Evolutionary conservation across 2,888 invertebrate species (phyloP).

Genomic region (Agrilus biguttatus): DNA sequence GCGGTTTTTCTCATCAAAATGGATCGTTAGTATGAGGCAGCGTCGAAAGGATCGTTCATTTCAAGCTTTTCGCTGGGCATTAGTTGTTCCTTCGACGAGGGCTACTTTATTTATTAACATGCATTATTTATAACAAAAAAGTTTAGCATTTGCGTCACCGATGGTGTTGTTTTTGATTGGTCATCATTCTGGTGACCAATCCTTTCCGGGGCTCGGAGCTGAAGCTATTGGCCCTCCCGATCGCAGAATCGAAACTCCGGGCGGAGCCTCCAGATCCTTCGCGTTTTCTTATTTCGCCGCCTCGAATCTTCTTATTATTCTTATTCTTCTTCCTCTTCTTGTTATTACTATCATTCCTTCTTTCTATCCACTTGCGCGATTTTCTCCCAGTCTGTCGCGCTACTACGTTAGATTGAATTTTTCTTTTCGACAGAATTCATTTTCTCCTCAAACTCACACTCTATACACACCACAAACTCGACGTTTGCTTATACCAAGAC

Average conservation of each 20-base stretch:
- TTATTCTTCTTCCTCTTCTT: constrained; percentile 20
- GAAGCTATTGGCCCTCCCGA: constrained; percentile 25
- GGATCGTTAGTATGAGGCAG: too few species aligned
- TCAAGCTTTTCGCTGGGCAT: not conserved
- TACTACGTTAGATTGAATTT: too few species aligned
- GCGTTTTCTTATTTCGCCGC: constrained; percentile 29
- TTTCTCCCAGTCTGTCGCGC: too few species aligned
- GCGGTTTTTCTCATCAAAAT: too few species aligned
- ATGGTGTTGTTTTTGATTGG: constrained; percentile 25
- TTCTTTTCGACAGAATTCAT: too few species aligned
- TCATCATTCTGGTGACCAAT: constrained; percentile 29
- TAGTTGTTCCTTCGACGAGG: constrained; percentile 6
- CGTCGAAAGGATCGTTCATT: too few species aligned
- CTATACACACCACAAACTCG: too few species aligned
- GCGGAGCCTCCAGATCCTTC: constrained; percentile 20
- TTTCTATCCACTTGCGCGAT: too few species aligned
- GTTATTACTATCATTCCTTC: constrained; percentile 4
- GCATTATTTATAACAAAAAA: constrained; percentile 33
- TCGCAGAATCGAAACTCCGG: constrained; percentile 21
- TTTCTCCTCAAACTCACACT: too few species aligned
- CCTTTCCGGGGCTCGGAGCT: constrained; percentile 21
- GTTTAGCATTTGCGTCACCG: constrained; percentile 24
- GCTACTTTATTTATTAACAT: constrained; percentile 25
- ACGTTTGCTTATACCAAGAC: too few species aligned
- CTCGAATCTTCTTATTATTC: constrained; percentile 21